Conservation (phyloP, 2,797 vertebrate species). For the Astyanax mexicanus region DNA sequence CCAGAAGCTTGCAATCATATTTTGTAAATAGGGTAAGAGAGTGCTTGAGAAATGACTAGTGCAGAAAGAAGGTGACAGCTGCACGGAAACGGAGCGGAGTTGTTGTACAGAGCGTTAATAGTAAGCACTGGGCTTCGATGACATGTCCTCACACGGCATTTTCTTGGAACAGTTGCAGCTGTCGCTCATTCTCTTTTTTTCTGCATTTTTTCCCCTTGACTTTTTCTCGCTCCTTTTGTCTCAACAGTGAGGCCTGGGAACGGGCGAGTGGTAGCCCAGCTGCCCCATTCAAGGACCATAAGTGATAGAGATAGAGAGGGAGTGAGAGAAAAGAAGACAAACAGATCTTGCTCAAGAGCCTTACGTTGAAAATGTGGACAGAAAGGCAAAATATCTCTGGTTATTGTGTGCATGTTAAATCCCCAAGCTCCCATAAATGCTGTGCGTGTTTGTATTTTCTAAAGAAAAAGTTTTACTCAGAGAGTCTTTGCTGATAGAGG, state of each 20-base stretch:
- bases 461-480: background rate
- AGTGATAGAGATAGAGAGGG: conserved; percentile 22
- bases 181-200: conserved; percentile 65
- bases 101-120: conserved; percentile 75
- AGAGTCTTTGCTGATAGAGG: conserved; percentile 21
- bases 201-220: conserved; percentile 52
- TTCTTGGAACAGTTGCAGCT: conserved; percentile 76
- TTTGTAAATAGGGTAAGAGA: conserved; percentile 68
- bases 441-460: background rate
- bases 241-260: conserved; percentile 58
- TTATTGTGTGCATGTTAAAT: conserved; percentile 29
- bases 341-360: conserved; percentile 14
- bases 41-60: conserved; percentile 59
- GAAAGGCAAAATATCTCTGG: conserved; percentile 23
- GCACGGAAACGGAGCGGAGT: conserved; percentile 66
- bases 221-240: conserved; percentile 70
- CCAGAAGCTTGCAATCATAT: conserved; percentile 48
- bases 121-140: conserved; percentile 71
- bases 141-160: conserved; percentile 73
- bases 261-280: conserved; percentile 65
- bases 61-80: conserved; percentile 74
- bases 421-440: conserved; percentile 5
- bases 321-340: conserved; percentile 31
- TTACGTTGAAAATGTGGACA: conserved; percentile 26
- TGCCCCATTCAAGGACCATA: conserved; percentile 58